Evolutionary conservation across 2,888 invertebrate genomes (phyloP), one percentile per base, ranked within the genome.

Genomic region (Idaea straminata): DNA sequence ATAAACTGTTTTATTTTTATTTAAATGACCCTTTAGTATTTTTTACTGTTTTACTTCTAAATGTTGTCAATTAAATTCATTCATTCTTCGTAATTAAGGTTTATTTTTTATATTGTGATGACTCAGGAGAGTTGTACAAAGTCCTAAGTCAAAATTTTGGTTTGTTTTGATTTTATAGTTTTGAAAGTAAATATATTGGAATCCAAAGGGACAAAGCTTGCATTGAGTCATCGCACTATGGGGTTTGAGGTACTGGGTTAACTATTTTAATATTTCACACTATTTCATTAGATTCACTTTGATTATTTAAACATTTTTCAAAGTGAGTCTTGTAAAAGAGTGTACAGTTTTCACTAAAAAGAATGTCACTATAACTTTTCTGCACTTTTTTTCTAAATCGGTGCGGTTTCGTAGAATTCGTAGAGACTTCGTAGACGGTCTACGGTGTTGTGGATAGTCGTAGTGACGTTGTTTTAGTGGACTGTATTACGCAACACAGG

Each of bases 211-310:
- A 91, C 88, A 87, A 91, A 92, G 91, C 87, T 92, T 92, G 92
- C 92, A 92, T 92, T 92, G 92, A 91, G 92, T 92, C 92, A 92
- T 92, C 92, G 92, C 92, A 92, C 91, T 92, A 92, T 92, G 86
- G 87, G 85, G 84, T 85, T 83, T 80, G 85, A 85, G 83, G 80
- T 73, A 77, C 82, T 82, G 36, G 36, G 36, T 81, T 80, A 75
- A 74, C 79, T 70, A 74, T 75, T 67, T 69, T 66, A 66, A 69
- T 64, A 64, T 64, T 65, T 61, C 62, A 63, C 77, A 76, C 81
- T 79, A 74, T 80, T 79, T 83, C 80, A 82, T 63, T 64, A 69
- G 68, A 66, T 67, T 64, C 65, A 16, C n/a, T 35, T 61, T 62
- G 59, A 59, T 7, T 13, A 0, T 58, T 15, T 58, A 15, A 58